phyloP scores from a whole-genome alignment of 2,113 vertebrate species.

The Coreoperca whiteheadi region DNA sequence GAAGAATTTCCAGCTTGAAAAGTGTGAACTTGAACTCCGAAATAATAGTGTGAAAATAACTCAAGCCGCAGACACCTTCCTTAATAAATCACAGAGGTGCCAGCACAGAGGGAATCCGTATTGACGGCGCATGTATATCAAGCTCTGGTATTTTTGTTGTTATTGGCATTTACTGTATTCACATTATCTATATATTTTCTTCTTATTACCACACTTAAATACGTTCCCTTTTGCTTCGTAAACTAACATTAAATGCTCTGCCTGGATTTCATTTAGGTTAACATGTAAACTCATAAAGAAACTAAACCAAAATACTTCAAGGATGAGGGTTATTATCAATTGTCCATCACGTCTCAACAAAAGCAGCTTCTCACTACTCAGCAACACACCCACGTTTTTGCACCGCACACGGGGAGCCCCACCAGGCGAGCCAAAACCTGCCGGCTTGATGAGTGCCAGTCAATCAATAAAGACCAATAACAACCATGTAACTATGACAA shows the following conservation, averaged over 20 bases:
- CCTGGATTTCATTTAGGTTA: neutral
- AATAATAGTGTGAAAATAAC: constrained; percentile 47
- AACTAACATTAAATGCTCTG: neutral
- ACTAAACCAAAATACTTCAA: neutral
- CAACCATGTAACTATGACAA: neutral
- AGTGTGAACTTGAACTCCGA: constrained; percentile 67
- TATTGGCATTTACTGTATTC: neutral
- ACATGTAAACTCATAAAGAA: neutral
- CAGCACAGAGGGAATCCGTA: neutral
- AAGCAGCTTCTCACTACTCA: too few species aligned
- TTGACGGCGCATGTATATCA: neutral
- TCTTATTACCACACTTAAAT: neutral
- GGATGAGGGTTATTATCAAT: neutral
- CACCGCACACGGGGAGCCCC: too few species aligned
- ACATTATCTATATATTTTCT: neutral
- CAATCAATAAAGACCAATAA: too few species aligned
- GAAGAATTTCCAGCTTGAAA: constrained; percentile 19
- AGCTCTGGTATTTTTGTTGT: neutral
- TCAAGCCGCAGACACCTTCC: constrained; percentile 36
- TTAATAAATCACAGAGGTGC: constrained; percentile 36
- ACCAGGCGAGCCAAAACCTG: too few species aligned
- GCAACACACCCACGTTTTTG: too few species aligned
- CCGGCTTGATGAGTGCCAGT: too few species aligned
- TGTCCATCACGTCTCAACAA: too few species aligned
- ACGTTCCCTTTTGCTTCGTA: neutral